Conservation (phyloP, 2,888 invertebrate genomes). For the Eucriotettix oculatus region DNA sequence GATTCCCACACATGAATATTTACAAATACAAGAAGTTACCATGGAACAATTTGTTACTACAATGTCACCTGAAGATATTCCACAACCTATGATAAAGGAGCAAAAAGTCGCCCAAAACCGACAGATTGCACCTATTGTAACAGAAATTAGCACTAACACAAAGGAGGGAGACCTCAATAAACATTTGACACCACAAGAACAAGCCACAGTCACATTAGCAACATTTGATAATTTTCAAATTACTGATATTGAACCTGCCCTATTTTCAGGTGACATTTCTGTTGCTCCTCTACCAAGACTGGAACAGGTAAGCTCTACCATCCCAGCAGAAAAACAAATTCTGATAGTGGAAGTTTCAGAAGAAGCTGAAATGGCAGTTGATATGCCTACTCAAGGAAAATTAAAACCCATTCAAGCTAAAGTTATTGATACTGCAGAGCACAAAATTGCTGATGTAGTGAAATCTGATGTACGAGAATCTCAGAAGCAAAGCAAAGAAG, state of each 20-base stretch:
- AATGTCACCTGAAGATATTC: slow-evolving; percentile 9
- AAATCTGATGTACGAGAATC: not conserved
- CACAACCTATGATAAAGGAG: slow-evolving; percentile 6
- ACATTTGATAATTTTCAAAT: slow-evolving; percentile 11
- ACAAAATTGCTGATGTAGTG: not conserved
- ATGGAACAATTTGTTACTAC: slow-evolving; percentile 13
- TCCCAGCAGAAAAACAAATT: slow-evolving; percentile 7
- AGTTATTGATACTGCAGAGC: not conserved
- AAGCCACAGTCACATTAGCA: slow-evolving; percentile 12
- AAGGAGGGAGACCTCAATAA: slow-evolving; percentile 10
- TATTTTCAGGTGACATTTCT: slow-evolving; percentile 14
- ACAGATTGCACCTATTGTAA: slow-evolving; percentile 10
- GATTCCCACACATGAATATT: slow-evolving; percentile 12
- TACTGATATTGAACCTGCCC: slow-evolving; percentile 13
- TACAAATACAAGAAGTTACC: slow-evolving; percentile 13
- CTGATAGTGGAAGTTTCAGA: slow-evolving; percentile 3
- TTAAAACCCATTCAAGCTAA: not conserved
- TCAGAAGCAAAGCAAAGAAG: slow-evolving; percentile 20
- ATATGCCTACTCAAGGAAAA: no score
- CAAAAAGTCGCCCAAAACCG: slow-evolving; percentile 12
- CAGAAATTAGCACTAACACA: slow-evolving; percentile 12
- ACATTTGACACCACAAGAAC: slow-evolving; percentile 10
- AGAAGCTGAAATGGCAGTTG: not conserved
- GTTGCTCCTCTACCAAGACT: slow-evolving; percentile 6
- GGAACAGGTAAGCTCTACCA: slow-evolving; percentile 12